phyloP scores from a whole-genome alignment of 2,113 vertebrate species.

The Raja brachyura region DNA sequence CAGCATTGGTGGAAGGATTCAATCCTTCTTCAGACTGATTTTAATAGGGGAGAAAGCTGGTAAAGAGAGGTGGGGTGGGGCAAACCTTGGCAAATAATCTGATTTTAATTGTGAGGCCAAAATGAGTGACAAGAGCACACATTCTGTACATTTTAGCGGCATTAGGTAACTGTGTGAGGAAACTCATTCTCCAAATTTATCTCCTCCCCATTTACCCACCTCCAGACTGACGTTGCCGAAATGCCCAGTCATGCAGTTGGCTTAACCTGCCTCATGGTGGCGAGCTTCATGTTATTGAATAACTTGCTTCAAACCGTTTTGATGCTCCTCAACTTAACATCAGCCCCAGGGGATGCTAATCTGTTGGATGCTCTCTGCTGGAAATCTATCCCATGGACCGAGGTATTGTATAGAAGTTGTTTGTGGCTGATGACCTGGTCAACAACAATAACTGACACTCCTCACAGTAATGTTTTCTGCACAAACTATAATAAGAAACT shows the following conservation, averaged over 20 bases:
- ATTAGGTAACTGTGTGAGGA: neutral
- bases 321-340: neutral
- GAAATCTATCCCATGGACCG: neutral
- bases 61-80: too few species aligned
- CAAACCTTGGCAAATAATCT: neutral
- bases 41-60: too few species aligned
- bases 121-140: neutral
- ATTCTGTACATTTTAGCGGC: neutral
- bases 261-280: neutral
- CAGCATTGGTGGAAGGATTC: too few species aligned
- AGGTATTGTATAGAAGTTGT: neutral
- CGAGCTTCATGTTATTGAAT: neutral
- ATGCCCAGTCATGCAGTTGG: neutral
- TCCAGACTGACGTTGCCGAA: neutral
- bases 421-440: neutral
- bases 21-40: too few species aligned
- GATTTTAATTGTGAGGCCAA: neutral
- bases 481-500: neutral
- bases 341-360: neutral
- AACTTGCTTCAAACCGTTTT: neutral
- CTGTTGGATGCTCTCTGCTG: too few species aligned
- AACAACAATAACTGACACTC: neutral
- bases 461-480: neutral
- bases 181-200: neutral
- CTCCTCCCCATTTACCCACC: neutral